Evolutionary conservation across 2,797 vertebrate genomes (phyloP).

Genomic region (Pseudomugil gertrudae): DNA sequence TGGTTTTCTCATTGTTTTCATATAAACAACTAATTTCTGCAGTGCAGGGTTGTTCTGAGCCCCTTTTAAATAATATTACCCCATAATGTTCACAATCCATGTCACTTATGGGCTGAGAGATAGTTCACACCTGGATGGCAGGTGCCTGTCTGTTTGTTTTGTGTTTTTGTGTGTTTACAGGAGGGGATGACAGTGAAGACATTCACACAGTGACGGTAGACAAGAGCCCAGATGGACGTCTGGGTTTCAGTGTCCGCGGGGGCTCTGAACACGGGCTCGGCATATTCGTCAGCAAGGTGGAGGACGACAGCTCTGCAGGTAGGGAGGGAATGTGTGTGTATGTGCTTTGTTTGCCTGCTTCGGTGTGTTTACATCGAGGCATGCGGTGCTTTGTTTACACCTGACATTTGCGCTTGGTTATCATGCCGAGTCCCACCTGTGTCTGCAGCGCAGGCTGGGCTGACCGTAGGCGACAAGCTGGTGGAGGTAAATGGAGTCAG

Average conservation of each 20-base stretch:
- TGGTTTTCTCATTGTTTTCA: background rate
- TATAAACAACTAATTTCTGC: too few relatives aligned
- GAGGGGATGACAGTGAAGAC: constrained; percentile 90
- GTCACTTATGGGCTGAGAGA: background rate
- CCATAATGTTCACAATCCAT: too few relatives aligned
- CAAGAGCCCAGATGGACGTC: constrained; percentile 88
- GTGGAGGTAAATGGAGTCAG: constrained; percentile 96
- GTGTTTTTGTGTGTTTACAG: constrained; percentile 69
- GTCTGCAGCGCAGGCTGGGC: constrained; percentile 87
- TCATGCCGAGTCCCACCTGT: constrained; percentile 39
- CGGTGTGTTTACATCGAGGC: constrained; percentile 5
- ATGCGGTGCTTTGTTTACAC: constrained; percentile 5
- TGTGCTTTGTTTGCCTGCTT: constrained; percentile 2
- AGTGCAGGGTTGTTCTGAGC: too few relatives aligned
- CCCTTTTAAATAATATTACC: background rate
- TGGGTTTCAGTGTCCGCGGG: constrained; percentile 96
- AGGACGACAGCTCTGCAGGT: constrained; percentile 94
- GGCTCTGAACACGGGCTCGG: constrained; percentile 96
- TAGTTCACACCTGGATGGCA: background rate
- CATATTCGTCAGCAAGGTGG: constrained; percentile 97
- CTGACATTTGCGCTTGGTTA: constrained; percentile 16
- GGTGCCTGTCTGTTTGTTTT: constrained; percentile 8
- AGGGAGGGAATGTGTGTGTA: constrained; percentile 18
- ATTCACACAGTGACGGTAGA: constrained; percentile 93
- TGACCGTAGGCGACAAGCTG: constrained; percentile 95